phyloP scores from a whole-genome alignment of 1,140 invertebrate species.

The Helicoverpa armigera region DNA sequence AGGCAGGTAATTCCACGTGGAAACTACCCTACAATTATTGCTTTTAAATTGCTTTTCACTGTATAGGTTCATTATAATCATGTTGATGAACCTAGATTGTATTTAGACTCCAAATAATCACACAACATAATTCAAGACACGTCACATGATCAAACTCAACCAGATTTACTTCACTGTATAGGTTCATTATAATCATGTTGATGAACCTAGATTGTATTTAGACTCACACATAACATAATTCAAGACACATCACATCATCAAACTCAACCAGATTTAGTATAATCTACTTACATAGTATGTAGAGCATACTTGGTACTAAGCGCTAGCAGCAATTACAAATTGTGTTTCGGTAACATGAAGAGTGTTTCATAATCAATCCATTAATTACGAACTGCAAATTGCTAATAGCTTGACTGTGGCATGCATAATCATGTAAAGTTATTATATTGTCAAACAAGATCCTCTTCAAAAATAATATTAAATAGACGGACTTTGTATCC shows the following conservation, averaged over 20 bases:
- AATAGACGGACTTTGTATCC: slow-evolving; percentile 30
- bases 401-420: slow-evolving; percentile 5
- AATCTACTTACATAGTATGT: slow-evolving; percentile 41
- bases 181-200: neutral
- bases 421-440: neutral
- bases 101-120: neutral
- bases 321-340: neutral
- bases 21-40: neutral
- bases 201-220: neutral
- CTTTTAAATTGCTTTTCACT: neutral
- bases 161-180: slow-evolving; percentile 2
- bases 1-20: no score
- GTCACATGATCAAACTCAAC: neutral
- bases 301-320: neutral
- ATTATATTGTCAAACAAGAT: slow-evolving; percentile 9
- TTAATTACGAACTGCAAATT: neutral
- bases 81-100: neutral
- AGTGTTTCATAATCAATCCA: slow-evolving; percentile 4
- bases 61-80: neutral
- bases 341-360: slow-evolving; percentile 6
- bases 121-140: neutral
- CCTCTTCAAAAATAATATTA: slow-evolving; percentile 5
- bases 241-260: neutral
- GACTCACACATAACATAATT: slow-evolving; percentile 3
- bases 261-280: slow-evolving; percentile 12